Evolutionary conservation across 2,113 vertebrate species (phyloP).

Genomic region (Ailuropoda melanoleuca): DNA sequence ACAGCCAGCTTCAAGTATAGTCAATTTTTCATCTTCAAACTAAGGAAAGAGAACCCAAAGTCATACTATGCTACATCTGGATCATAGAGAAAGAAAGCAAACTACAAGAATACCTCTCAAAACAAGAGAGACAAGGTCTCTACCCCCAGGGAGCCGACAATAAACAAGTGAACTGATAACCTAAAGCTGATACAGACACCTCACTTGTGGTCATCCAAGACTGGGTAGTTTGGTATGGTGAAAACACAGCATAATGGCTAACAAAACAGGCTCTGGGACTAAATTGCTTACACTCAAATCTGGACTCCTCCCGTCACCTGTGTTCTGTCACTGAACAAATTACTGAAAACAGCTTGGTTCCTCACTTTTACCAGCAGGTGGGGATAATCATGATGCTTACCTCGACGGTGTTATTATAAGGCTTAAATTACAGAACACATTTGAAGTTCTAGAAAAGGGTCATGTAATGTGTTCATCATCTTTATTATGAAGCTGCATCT

Average conservation of each 20-base stretch:
- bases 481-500: background rate
- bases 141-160: background rate
- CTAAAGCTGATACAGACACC: background rate
- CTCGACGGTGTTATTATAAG: background rate
- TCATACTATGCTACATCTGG: background rate
- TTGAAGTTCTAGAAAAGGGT: background rate
- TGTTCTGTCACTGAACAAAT: background rate
- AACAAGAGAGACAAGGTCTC: background rate
- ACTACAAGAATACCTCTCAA: background rate
- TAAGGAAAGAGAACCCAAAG: constrained; percentile 73
- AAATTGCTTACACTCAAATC: background rate
- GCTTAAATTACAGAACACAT: background rate
- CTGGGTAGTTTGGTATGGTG: background rate
- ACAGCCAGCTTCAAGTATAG: constrained; percentile 96
- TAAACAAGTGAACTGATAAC: background rate
- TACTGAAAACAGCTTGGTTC: background rate
- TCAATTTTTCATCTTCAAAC: constrained; percentile 91
- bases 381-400: background rate
- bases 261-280: background rate
- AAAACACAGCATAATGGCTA: background rate
- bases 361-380: background rate
- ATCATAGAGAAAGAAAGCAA: background rate
- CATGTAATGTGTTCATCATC: background rate
- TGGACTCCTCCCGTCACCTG: background rate
- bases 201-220: background rate